Evolutionary conservation across 1,140 invertebrate genomes (phyloP), one percentile per base, ranked within the genome.

Genomic region (Homarus americanus): DNA sequence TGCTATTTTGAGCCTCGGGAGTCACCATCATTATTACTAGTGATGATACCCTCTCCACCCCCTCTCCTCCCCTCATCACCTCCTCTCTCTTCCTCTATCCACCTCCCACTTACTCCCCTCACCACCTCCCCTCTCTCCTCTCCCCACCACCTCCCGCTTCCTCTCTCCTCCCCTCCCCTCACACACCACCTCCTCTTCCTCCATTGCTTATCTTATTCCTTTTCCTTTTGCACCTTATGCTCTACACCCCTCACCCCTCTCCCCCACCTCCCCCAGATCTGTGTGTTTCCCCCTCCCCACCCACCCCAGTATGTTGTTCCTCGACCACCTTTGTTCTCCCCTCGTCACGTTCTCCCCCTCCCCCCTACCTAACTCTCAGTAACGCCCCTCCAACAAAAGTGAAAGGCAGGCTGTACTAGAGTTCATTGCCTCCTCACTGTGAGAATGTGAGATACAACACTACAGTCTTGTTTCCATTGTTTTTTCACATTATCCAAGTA

Each of bases 331-430:
- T 69, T 28, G 24, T 66, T 2, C 24, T 28, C 63, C 63, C 24
- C 53, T 4, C 63, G 2, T 12, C 63, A 24, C 24, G 28, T 1
- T n/a, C 0, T 32, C 63, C 63, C 24, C 63, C n/a, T n/a, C 63
- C 5, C 24, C n/a, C 24, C 63, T n/a, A 69, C 63, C 24, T 7
- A 4, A 32, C 63, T 7, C 63, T 9, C n/a, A 32, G n/a, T n/a
- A n/a, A 5, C n/a, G 28, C 24, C 63, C 63, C 63, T 69, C 63
- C 63, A 69, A 32, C 63, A 69, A 69, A 69, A 69, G 63, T 69
- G 63, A 69, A 69, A 69, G 63, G 63, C 28, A 69, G 12, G n/a
- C n/a, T 5, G n/a, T n/a, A 28, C 24, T 20, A 28, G 63, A 69
- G 63, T 15, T 69, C 63, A 69, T 69, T 32, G 63, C 63, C 63